A percentile compares a stretch with the other conserved stretches of the same genome.
These are phyloP conservation scores for Pissodes strobi DNA, from an alignment of 1,140 invertebrate species.

Conservation along the genomic window DNA sequence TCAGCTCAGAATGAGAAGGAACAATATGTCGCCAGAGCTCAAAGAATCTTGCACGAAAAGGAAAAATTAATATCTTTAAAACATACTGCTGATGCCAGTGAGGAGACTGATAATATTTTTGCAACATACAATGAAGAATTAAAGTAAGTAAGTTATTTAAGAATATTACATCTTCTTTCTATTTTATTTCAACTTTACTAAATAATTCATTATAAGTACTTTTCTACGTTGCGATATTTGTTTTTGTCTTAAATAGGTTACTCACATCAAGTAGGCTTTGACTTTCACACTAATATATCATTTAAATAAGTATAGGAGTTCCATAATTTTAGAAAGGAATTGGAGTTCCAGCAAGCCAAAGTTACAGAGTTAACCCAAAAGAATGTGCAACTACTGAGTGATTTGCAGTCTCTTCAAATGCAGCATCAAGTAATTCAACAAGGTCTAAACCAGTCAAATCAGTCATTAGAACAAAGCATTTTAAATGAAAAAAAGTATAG, in stretches of 20 bases:
- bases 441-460: conserved; percentile 38
- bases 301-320: no score
- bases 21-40: conserved; percentile 72
- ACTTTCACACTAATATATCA: no score
- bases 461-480: conserved; percentile 61
- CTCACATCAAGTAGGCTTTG: no score
- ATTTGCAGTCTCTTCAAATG: conserved; percentile 57
- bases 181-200: no score
- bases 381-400: conserved; percentile 60
- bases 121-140: conserved; percentile 46
- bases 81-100: conserved; percentile 34
- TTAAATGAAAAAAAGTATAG: conserved; percentile 60
- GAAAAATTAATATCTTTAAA: conserved; percentile 68
- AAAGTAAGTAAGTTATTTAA: conserved; percentile 47
- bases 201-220: background rate
- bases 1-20: conserved; percentile 66
- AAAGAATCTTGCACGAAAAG: conserved; percentile 77
- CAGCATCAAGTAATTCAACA: conserved; percentile 49
- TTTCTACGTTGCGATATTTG: no score
- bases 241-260: no score
- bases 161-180: no score
- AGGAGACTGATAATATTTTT: conserved; percentile 39
- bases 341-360: conserved; percentile 66
- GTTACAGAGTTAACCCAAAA: conserved; percentile 62
- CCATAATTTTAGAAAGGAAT: conserved; percentile 61